Conservation (phyloP, 2,888 invertebrate genomes). For the Congeria kusceri region DNA sequence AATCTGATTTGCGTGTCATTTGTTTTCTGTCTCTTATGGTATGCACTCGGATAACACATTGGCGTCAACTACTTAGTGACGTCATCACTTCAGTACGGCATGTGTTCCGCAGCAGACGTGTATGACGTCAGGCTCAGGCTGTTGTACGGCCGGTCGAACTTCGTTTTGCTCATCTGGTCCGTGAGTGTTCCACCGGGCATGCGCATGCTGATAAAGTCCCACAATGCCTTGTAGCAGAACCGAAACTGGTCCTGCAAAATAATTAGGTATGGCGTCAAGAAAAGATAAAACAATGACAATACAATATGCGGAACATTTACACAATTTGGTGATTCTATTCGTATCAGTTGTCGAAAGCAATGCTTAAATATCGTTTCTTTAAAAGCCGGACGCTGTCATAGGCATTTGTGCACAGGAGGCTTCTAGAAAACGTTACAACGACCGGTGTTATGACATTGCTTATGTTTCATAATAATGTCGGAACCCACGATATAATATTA, state of each 20-base stretch:
- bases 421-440: not conserved
- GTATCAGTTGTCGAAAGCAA: no score
- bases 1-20: no score
- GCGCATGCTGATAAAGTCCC: constrained; percentile 80
- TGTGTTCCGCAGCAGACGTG: constrained; percentile 43
- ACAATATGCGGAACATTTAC: not conserved
- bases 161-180: constrained; percentile 71
- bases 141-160: constrained; percentile 67
- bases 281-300: not conserved
- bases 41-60: no score
- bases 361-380: no score
- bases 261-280: not conserved
- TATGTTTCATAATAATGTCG: no score
- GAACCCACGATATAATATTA: no score
- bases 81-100: constrained; percentile 33
- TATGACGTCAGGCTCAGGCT: constrained; percentile 74
- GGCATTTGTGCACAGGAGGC: not conserved
- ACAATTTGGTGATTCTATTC: no score
- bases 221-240: constrained; percentile 83
- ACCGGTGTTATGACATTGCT: not conserved
- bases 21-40: no score
- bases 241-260: constrained; percentile 82
- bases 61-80: no score
- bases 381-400: not conserved
- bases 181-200: constrained; percentile 77